Conservation (phyloP, 2,113 vertebrate genomes). For the Petrocephalus microphthalmus region DNA sequence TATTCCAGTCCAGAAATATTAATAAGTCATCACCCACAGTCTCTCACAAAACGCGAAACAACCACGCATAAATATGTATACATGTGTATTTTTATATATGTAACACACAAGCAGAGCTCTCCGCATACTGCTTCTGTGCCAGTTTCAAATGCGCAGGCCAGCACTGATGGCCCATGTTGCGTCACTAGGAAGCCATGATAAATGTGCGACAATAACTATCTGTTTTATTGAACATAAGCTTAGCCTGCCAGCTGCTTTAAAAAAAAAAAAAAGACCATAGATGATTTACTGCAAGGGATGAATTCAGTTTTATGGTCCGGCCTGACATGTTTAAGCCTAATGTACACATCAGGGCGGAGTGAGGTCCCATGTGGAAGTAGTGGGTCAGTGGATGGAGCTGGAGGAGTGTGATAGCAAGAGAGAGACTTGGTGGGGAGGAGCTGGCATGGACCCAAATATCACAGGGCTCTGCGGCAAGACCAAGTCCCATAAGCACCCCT, state of each 20-base stretch:
- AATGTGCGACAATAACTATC: neutral
- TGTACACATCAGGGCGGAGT: neutral
- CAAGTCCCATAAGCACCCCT: neutral
- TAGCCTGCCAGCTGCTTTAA: neutral
- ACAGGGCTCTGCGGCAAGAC: neutral
- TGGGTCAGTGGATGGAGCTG: neutral
- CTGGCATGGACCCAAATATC: neutral
- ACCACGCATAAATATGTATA: neutral
- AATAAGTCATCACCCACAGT: neutral
- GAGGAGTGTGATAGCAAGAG: neutral
- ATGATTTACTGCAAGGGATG: neutral
- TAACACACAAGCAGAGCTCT: no score
- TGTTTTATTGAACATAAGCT: neutral
- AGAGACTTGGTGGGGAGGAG: neutral
- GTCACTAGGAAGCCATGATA: neutral
- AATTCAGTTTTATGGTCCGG: conserved; percentile 4
- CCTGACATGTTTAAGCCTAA: neutral
- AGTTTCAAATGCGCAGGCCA: neutral
- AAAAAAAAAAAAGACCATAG: neutral
- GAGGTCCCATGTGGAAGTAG: neutral
- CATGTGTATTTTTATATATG: no score
- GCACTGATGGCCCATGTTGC: neutral
- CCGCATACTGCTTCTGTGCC: neutral
- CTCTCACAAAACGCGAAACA: neutral
- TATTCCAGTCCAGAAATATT: neutral